phyloP scores from a whole-genome alignment of 2,113 vertebrate species.

The Gymnorhina tibicen region DNA sequence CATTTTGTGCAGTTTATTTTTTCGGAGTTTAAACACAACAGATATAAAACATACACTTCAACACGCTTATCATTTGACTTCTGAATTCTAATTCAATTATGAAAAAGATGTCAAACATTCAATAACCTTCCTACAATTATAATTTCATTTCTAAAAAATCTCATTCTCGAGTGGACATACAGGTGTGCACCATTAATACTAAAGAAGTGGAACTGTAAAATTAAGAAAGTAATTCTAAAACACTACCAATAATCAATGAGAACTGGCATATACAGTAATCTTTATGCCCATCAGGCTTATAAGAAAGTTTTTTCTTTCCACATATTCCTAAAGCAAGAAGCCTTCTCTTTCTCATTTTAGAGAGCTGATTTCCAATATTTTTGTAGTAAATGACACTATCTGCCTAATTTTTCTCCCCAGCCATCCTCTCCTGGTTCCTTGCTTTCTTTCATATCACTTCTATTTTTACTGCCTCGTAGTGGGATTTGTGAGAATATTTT shows the following conservation, averaged over 20 bases:
- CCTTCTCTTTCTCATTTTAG: neutral
- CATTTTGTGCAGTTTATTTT: neutral
- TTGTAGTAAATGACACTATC: neutral
- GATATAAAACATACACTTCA: neutral
- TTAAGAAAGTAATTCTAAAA: neutral
- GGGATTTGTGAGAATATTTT: neutral
- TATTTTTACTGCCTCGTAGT: neutral
- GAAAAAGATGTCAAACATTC: neutral
- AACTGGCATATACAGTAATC: neutral
- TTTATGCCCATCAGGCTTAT: neutral
- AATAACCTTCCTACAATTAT: neutral
- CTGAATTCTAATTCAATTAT: neutral
- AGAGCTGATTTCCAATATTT: neutral
- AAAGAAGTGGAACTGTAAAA: neutral
- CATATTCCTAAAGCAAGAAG: neutral
- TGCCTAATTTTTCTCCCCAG: neutral
- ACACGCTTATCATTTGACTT: neutral
- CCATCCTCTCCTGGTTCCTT: neutral
- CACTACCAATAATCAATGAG: neutral
- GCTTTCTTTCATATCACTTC: neutral
- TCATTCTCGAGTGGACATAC: neutral
- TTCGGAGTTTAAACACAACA: neutral
- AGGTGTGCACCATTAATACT: neutral
- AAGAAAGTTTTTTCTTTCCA: neutral
- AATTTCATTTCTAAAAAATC: neutral